Evolutionary conservation across 64 coral and sea anemone species (phyloP), one percentile per base, ranked within the genome.

Genomic region (Montipora cactus): DNA sequence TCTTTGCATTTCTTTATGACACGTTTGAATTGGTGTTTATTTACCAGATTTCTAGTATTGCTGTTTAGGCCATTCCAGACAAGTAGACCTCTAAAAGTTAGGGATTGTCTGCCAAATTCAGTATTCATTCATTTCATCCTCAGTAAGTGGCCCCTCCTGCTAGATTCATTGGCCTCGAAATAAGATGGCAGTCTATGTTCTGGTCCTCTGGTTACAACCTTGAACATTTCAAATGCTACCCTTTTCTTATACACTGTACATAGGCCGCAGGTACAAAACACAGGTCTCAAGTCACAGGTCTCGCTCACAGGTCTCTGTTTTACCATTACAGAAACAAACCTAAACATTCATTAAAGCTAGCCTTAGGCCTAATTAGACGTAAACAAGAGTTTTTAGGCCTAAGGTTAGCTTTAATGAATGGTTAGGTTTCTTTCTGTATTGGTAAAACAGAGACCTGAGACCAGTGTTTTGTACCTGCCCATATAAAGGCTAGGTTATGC

Each of bases 201-300:
- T 66, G 61, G 61, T 66, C 5, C 61, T 13, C 61, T 66, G 61
- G 61, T 66, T 18, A 66, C 61, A 66, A 66, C 61, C 61, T 66
- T 66, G 61, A 66, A 66, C 61, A 66, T 66, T 66, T 66, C 61
- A 66, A 66, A 66, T 66, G 61, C 61, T 66, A 66, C 61, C 61
- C 61, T 66, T 18, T 66, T 11, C 61, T 66, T 66, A 66, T 66
- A 37, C 37, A 37, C 37, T 37, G 61, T 66, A 66, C 18, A 66
- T 66, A 66, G 61, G 61, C 61, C 18, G 18, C 37, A 37, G 37
- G 37, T 37, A 37, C 37, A 37, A 37, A 37, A 37, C 37, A 37
- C 37, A 37, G 37, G 37, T 2, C 37, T 37, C 37, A 37, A 37
- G 37, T 37, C 37, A 37, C 37, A 37, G 37, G 28, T 28, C 28